Evolutionary conservation across 2,888 invertebrate genomes (phyloP), one percentile per base, ranked within the genome.

Genomic region (Acanthosepion pharaonis): DNA sequence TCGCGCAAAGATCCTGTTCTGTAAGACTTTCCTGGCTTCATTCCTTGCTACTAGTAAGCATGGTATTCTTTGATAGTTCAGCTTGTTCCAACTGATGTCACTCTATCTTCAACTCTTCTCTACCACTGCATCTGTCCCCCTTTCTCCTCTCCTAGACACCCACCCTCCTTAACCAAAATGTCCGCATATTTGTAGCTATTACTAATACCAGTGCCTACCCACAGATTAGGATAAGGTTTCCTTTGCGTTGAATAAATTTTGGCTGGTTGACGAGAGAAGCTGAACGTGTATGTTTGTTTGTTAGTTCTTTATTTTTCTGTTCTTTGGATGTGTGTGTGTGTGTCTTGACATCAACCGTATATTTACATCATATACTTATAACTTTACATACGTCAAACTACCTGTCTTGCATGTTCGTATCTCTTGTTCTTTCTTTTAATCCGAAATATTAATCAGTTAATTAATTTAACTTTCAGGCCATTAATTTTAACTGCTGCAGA

Each of bases 171-270:
- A 78, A n/a, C 78, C 78, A 78, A 78, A 78, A 78, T 78, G 78
- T 78, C 78, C 78, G 78, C 78, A 78, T 78, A 78, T 78, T 78
- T 78, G 78, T 78, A 78, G 78, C 78, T 78, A 78, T 78, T 78
- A 78, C 78, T 78, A 78, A 78, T n/a, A 18, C 78, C 18, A 33
- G 78, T n/a, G n/a, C n/a, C 78, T 78, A 78, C 78, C 78, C 78
- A 78, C 78, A 78, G 78, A 78, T 78, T 78, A n/a, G 78, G n/a
- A 78, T 78, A 78, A 78, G n/a, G 78, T 78, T 78, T 78, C 78
- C 15, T 11, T 15, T 9, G 78, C 78, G 78, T 78, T 78, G 78
- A 78, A 78, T 78, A 33, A 33, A 78, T 78, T 78, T 78, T 78
- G 33, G 78, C n/a, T 18, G 78, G 15, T 18, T 78, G 78, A 78